A percentile compares a stretch with the other conserved stretches of the same genome.
These are phyloP conservation scores for Bimastos eiseni DNA, from an alignment of 2,888 invertebrate genomes.

Conservation along the genomic window DNA sequence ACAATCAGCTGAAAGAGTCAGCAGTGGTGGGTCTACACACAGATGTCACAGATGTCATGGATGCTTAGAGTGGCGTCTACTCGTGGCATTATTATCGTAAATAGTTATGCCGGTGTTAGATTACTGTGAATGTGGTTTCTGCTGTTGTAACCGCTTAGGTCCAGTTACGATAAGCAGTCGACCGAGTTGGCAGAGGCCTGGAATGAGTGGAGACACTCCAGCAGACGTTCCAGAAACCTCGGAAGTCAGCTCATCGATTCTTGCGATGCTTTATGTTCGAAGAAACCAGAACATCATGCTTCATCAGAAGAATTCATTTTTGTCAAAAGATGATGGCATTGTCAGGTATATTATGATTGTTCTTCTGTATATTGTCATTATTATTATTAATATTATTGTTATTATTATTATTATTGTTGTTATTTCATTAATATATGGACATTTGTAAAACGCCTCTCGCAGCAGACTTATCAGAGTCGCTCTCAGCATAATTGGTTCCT, in stretches of 20 bases:
- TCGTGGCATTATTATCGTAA: too few species aligned
- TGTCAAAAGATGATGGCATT: slow-evolving; percentile 21
- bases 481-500: too few species aligned
- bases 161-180: slow-evolving; percentile 52
- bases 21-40: too few species aligned
- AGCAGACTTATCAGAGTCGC: too few species aligned
- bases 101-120: too few species aligned
- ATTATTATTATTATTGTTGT: too few species aligned
- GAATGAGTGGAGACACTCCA: background rate
- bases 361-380: background rate
- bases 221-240: background rate
- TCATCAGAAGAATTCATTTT: background rate
- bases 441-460: too few species aligned
- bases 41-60: too few species aligned
- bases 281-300: background rate
- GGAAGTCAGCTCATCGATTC: background rate
- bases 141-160: slow-evolving; percentile 40
- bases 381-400: too few species aligned
- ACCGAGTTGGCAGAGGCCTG: slow-evolving; percentile 47
- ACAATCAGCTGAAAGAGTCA: too few species aligned
- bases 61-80: too few species aligned
- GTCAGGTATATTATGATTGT: background rate
- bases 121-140: background rate
- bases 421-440: too few species aligned
- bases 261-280: background rate